Evolutionary conservation across 2,888 invertebrate genomes (phyloP).

Genomic region (Hypselothyrea guttata): DNA sequence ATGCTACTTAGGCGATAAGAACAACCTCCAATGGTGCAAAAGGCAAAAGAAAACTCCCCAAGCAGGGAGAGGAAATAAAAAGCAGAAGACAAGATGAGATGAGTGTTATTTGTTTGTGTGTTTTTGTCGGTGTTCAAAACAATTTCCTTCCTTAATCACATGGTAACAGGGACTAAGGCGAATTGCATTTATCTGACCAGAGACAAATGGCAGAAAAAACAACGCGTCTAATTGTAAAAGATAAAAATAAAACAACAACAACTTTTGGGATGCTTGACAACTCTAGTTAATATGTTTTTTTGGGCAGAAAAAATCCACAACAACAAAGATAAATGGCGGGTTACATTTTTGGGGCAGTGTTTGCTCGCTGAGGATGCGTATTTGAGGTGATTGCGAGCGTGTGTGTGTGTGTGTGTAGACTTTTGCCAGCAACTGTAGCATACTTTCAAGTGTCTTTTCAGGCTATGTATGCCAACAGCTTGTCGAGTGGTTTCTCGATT

Average conservation of each 20-base stretch:
- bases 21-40: slow-evolving; percentile 36
- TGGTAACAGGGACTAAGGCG: slow-evolving; percentile 60
- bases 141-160: slow-evolving; percentile 82
- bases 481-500: slow-evolving; percentile 73
- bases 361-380: slow-evolving; percentile 27
- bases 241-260: slow-evolving; percentile 58
- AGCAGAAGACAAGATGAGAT: slow-evolving; percentile 4
- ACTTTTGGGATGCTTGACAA: slow-evolving; percentile 52
- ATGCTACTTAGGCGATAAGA: slow-evolving; percentile 73
- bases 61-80: background rate
- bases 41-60: slow-evolving; percentile 11
- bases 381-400: slow-evolving; percentile 9
- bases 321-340: slow-evolving; percentile 67
- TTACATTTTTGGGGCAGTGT: slow-evolving; percentile 49
- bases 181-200: slow-evolving; percentile 73
- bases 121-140: slow-evolving; percentile 73
- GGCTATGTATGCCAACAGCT: slow-evolving; percentile 78
- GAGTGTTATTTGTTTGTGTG: slow-evolving; percentile 63
- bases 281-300: slow-evolving; percentile 56
- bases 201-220: slow-evolving; percentile 52
- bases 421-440: slow-evolving; percentile 69
- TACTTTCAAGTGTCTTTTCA: slow-evolving; percentile 70
- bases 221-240: slow-evolving; percentile 68
- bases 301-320: slow-evolving; percentile 21
- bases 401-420: slow-evolving; percentile 34